A percentile compares a stretch with the other conserved stretches of the same genome.
These are phyloP conservation scores for Zoanthus solanderi DNA, from an alignment of 92 coral and sea anemone genomes.

Conservation along the genomic window DNA sequence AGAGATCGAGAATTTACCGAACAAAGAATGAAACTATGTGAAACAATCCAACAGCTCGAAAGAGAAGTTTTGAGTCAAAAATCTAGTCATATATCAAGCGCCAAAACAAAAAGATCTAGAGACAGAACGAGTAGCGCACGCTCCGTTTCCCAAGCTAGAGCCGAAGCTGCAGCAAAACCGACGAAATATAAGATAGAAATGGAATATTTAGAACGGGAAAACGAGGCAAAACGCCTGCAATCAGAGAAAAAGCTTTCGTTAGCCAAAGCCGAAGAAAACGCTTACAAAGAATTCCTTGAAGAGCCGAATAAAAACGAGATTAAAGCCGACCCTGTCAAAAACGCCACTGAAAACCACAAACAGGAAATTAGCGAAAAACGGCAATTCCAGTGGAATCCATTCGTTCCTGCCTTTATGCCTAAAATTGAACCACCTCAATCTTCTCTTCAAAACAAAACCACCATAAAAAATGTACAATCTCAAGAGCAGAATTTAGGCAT, in stretches of 20 bases:
- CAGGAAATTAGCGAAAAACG: not conserved
- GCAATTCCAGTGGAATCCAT: not conserved
- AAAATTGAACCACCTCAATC: not conserved
- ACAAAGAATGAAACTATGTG: constrained; percentile 18
- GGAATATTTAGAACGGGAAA: constrained; percentile 22
- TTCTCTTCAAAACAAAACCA: constrained; percentile 1
- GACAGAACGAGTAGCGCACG: not conserved
- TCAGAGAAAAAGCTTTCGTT: constrained; percentile 35
- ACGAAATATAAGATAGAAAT: constrained; percentile 30
- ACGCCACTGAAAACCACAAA: not conserved
- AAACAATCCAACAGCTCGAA: not conserved
- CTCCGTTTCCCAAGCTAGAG: constrained; percentile 2
- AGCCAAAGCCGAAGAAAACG: constrained; percentile 41
- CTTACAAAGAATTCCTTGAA: constrained; percentile 18
- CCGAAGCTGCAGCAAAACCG: constrained; percentile 14
- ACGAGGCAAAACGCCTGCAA: constrained; percentile 7
- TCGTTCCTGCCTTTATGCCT: constrained; percentile 20
- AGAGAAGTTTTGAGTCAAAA: not conserved
- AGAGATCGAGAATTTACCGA: constrained; percentile 34
- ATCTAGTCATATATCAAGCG: not conserved
- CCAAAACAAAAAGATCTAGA: not conserved
- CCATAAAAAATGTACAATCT: not conserved
- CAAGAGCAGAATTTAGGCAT: not conserved
- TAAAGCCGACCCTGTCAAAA: not conserved
- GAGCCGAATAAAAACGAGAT: not conserved